A percentile compares a stretch with the other conserved stretches of the same genome.
Conservation (phyloP, 2,888 invertebrate genomes). For the Epistrophe grossulariae region DNA sequence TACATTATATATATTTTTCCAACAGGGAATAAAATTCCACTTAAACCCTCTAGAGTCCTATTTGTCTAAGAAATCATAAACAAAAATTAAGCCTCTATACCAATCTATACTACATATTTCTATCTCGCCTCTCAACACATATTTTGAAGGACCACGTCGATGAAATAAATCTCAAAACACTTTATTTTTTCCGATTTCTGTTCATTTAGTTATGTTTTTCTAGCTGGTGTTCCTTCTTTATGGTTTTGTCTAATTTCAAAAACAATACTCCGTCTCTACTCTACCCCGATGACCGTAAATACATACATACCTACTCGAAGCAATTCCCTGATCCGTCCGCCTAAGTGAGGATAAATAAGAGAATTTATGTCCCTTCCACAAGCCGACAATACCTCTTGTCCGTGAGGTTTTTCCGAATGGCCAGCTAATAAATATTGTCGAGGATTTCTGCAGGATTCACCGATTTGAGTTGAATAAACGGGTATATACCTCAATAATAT, state of each 20-base stretch:
- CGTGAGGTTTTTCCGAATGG: slow-evolving; percentile 71
- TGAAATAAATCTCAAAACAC: slow-evolving; percentile 62
- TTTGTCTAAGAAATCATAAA: slow-evolving; percentile 26
- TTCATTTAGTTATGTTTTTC: slow-evolving; percentile 20
- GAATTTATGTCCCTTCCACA: slow-evolving; percentile 60
- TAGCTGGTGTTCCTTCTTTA: background rate
- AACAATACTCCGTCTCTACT: slow-evolving; percentile 20
- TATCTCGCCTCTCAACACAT: background rate
- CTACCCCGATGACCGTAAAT: background rate
- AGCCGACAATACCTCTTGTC: slow-evolving; percentile 71
- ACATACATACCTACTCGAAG: too few relatives aligned
- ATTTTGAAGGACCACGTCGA: slow-evolving; percentile 7
- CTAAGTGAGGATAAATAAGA: slow-evolving; percentile 64
- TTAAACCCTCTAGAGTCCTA: slow-evolving; percentile 6
- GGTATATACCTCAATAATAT: slow-evolving; percentile 19
- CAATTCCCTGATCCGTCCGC: slow-evolving; percentile 34
- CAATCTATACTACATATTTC: background rate
- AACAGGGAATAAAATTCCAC: background rate
- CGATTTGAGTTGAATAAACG: slow-evolving; percentile 65
- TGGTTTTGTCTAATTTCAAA: slow-evolving; percentile 46
- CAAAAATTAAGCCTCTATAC: background rate
- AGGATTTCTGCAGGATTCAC: slow-evolving; percentile 51
- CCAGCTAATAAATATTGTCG: slow-evolving; percentile 71
- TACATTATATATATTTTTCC: background rate
- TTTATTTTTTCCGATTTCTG: slow-evolving; percentile 50